Base-by-base conservation (phyloP, 2,888 invertebrate genomes). In the Resseliella maxima region DNA sequence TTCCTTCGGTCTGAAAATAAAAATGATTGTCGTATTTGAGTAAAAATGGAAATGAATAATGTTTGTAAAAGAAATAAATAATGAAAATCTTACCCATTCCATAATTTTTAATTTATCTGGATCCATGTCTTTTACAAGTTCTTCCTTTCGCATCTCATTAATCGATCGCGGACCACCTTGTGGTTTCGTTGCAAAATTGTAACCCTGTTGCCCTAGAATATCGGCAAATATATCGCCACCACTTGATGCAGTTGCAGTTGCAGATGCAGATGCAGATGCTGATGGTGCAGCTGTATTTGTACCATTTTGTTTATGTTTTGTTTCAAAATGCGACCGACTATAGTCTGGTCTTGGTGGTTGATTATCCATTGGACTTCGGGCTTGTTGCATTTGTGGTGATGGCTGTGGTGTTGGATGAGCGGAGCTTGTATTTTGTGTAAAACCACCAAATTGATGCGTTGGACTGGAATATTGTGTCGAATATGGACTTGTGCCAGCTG, bases 81-180 rank as follows among this genome's bases (percentile, higher is more conserved):
- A 54, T n/a, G 24, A 10, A 54, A 85, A 38, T 87, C 90, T 90
- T 90, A 96, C 96, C 96, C 96, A 96, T 90, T 96, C 96, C 88
- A 93, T 91, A 88, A 96, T 93, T 91, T 95, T 96, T 85, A 98
- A 90, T 90, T 95, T 95, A 88, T 98, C 97, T 0, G 98, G 98
- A 92, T 98, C 98, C 95, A 97, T 97, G 87, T 96, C 96, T 89
- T 93, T 95, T 0, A 94, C 95, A 89, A 97, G 92, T 89, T 97
- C 96, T 88, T 95, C 96, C 89, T 97, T 97, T 38, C 97, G 92
- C 97, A 98, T 97, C 88, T 95, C 96, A 90, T 97, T 98, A 89
- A 98, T 97, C 0, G 98, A 97, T 88, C 94, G 93, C 0, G 98
- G 97, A 0, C 95, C 95, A 64, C 94, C 92, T 87, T 95, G 94